Evolutionary conservation across 2,113 vertebrate genomes (phyloP).

Genomic region (Prunella fulvescens): DNA sequence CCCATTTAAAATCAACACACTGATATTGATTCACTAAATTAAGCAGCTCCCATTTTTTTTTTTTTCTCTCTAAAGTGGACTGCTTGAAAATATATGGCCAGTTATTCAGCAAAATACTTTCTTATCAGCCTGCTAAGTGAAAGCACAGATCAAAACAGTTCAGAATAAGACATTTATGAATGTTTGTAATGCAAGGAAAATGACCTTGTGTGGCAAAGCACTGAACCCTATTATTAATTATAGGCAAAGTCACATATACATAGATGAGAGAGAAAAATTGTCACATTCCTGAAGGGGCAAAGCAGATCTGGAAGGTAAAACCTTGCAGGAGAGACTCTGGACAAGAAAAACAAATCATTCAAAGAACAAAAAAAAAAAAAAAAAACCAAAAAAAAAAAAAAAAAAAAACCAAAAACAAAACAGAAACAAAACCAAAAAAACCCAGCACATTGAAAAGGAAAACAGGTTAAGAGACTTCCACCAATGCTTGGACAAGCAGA

Average conservation of each 20-base stretch:
- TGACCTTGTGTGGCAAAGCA: neutral
- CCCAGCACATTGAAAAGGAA: neutral
- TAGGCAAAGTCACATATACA: neutral
- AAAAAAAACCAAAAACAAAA: too few relatives aligned
- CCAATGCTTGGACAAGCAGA: neutral
- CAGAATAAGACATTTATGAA: neutral
- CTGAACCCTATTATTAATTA: neutral
- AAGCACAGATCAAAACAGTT: neutral
- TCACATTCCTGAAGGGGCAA: neutral
- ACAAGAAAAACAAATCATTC: neutral
- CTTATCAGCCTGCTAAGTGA: neutral
- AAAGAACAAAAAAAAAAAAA: neutral
- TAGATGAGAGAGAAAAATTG: neutral
- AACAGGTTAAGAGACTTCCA: neutral
- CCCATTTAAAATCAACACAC: neutral
- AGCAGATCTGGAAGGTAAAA: neutral
- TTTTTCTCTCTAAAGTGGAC: neutral
- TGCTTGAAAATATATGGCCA: constrained; percentile 16
- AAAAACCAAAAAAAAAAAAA: too few relatives aligned
- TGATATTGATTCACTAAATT: constrained; percentile 1
- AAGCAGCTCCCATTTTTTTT: neutral
- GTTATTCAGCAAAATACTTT: constrained; percentile 13
- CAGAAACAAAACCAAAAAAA: too few relatives aligned
- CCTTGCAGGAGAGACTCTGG: neutral
- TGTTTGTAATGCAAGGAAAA: neutral